These are phyloP conservation scores for Lasioglossum villosulum DNA, from an alignment of 2,888 invertebrate species.

Conservation along the genomic window DNA sequence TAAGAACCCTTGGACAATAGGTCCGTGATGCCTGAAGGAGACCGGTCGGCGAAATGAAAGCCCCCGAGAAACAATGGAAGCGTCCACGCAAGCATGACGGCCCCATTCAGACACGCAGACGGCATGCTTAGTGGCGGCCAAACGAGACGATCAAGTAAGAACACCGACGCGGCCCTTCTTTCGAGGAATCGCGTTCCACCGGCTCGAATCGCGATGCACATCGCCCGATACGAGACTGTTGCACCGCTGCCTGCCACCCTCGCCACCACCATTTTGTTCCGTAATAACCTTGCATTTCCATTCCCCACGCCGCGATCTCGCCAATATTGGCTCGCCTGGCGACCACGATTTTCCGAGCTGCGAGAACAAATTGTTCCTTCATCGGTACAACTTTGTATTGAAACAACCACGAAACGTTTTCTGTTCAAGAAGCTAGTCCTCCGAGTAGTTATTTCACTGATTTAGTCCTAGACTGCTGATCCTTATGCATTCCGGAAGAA, in stretches of 20 bases:
- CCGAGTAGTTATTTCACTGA: no score
- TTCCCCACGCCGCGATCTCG: background rate
- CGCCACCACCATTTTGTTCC: background rate
- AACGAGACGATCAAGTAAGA: constrained; percentile 70
- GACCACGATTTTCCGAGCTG: background rate
- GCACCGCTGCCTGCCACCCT: background rate
- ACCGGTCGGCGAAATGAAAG: constrained; percentile 71
- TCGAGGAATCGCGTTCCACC: background rate
- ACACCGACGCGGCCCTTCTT: constrained; percentile 45
- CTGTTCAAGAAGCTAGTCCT: background rate
- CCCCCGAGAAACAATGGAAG: constrained; percentile 72
- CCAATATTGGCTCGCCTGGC: background rate
- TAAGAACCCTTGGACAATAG: constrained; percentile 63
- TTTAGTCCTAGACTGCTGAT: background rate
- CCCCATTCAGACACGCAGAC: constrained; percentile 70
- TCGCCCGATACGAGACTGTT: background rate
- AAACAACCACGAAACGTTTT: background rate
- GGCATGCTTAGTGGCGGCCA: constrained; percentile 69
- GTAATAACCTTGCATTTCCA: background rate
- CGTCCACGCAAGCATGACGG: constrained; percentile 74
- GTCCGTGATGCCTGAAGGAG: constrained; percentile 61
- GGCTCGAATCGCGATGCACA: background rate
- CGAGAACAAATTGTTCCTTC: background rate
- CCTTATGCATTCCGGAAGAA: background rate
- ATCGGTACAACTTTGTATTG: background rate